phyloP scores from a whole-genome alignment of 1,140 invertebrate genomes.

The Anadara kagoshimensis region DNA sequence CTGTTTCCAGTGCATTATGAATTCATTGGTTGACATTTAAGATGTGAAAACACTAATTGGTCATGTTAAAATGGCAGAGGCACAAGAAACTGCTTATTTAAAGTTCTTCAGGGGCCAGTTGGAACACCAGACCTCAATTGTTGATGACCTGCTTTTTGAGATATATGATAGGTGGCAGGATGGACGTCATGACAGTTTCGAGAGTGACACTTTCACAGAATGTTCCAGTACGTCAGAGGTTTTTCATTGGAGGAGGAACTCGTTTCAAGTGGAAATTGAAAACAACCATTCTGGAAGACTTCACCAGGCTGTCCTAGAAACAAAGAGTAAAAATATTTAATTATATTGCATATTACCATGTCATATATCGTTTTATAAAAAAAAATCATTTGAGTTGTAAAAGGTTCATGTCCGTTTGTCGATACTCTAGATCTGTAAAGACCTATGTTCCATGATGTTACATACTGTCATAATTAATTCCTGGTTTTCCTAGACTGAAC shows the following conservation, averaged over 20 bases:
- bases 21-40: no score
- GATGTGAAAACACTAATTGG: no score
- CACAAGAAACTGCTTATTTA: no score
- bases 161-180: slow-evolving; percentile 73
- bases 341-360: not conserved
- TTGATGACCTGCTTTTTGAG: slow-evolving; percentile 72
- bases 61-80: no score
- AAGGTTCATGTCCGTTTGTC: no score
- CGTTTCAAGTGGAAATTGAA: slow-evolving; percentile 50
- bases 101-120: not conserved
- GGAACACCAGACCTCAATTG: slow-evolving; percentile 63
- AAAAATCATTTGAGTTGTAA: not conserved
- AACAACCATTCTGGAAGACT: slow-evolving; percentile 54
- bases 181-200: slow-evolving; percentile 68
- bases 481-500: no score
- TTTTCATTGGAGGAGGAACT: slow-evolving; percentile 56
- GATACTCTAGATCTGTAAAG: no score
- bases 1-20: no score
- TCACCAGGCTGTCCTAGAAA: slow-evolving; percentile 58
- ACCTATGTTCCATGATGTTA: no score
- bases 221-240: slow-evolving; percentile 71
- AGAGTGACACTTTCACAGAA: slow-evolving; percentile 73
- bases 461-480: no score
- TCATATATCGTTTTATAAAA: not conserved
- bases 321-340: slow-evolving; percentile 54